Base-by-base conservation (phyloP, 2,797 vertebrate genomes). In the Tragelaphus oryx region DNA sequence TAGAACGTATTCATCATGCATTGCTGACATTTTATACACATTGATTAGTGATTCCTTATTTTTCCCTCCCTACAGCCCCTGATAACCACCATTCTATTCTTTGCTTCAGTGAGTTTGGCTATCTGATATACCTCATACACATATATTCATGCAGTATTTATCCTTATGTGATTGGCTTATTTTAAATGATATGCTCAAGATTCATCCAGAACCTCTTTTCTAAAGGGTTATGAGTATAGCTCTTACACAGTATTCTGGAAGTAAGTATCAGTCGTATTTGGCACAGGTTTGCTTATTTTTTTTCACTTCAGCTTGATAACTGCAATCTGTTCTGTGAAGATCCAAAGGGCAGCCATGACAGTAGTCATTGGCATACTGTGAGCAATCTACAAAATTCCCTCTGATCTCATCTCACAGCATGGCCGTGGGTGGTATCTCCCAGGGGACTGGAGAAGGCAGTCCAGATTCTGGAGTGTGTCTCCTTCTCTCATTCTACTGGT, bases 251-350 rank as follows among this genome's bases (percentile, higher is more conserved):
- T 92, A 46, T 95, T 86, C 84, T 91, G 37, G 11, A 87, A 93
- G 5, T 90, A 87, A 93, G 5, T 90, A 91, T 68, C 30, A 16
- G 8, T 94, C 78, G 74, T 41, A 88, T 20, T 44, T 75, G 16
- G 7, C 50, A 76, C n/a, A 1, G 5, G 14, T 0, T 78, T 93
- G 16, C 30, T 44, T 78, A 37, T 24, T 24, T 85, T 14, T 57
- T 50, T 33, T 60, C 50, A 74, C 28, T 93, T 93, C 33, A 91
- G 16, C 2, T 33, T 96, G 10, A 76, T 89, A 65, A 75, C 17
- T 74, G 52, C 44, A 93, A 0, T 75, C 65, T 92, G 50, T 89
- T 86, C 30, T 81, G 44, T 81, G 60, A 95, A 88, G 82, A 91
- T 78, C 28, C 26, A 46, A 83, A 94, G 28, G 33, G 3, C 44